Evolutionary conservation across 2,797 vertebrate genomes (phyloP), one percentile per base, ranked within the genome.

Genomic region (Ambastaia sidthimunki): DNA sequence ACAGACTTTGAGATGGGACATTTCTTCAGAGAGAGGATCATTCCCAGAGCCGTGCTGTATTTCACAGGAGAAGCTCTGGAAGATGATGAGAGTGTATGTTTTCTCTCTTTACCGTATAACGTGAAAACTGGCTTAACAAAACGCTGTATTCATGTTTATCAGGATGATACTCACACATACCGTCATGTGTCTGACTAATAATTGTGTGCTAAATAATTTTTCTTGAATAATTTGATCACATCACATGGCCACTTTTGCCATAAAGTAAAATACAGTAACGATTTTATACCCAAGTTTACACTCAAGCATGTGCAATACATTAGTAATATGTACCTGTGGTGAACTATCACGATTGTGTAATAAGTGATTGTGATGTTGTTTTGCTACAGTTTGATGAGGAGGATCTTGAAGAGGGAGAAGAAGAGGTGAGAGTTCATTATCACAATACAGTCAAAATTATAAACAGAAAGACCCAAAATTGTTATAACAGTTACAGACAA

Each of bases 41-140:
- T 99, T 70, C 97, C 98, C 13, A 93, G 96, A 86, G 98, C 97
- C 0, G 96, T 99, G 85, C 95, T 99, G 13, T 99, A 99, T 91
- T 99, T 99, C 91, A 99, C 98, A 0, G 97, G 97, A 50, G 97
- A 99, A 90, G 97, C 97, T 81, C 92, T 98, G 88, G 97, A 99
- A 81, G 97, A 99, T 54, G 97, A 98, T 3, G 97, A 98, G 83
- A 98, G 97, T 0, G 98, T 99, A 93, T 67, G 97, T 87, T 47
- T 48, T 4, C 11, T 11, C 21, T 21, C 23, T 52, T 72, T n/a
- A 48, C 2, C 34, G 5, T 31, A 37, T 5, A 37, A 3, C 4
- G 34, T 37, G 34, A 37, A 37, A 37, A 37, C 34, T 37, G 34
- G 34, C 34, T 37, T 37, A 37, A 6, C 34, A 37, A 37, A 37